Base-by-base conservation (phyloP, 2,113 vertebrate species). In the Corapipo altera region DNA sequence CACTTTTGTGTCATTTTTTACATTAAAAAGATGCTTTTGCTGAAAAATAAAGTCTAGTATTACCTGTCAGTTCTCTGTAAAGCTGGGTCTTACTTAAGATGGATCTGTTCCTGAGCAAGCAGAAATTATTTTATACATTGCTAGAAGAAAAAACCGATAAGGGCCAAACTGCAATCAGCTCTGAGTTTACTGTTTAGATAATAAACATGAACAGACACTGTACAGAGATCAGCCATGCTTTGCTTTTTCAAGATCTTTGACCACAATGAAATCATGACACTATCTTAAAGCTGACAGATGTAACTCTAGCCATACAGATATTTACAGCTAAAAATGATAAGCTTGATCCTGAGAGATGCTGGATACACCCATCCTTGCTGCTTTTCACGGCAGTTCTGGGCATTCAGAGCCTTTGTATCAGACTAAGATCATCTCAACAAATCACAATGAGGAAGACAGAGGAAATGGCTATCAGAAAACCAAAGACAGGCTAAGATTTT, bases 301-400 rank as follows among this genome's bases (percentile, higher is more conserved):
- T 95, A 97, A 85, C 81, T 95, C 46, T 41, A 80, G 43, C 93
- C 54, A 66, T 76, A 95, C 41, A 91, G 87, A 73, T 91, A 93
- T 89, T 89, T 95, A 89, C 58, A 89, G 80, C 66, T 93, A 79
- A 73, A 92, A 95, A 70, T 85, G 15, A 94, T 87, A 95, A 95
- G 26, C 58, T 91, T 89, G 93, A 94, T 95, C 71, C 71, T 83
- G 49, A 62, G 55, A 75, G 66, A 85, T 82, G 67, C 49, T 70
- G 66, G 46, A 41, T 92, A 52, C 48, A 87, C 43, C 61, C 70
- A 74, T 84, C 39, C 24, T 89, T 71, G 44, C 44, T 88, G 39
- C 70, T 89, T 82, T 85, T 85, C 74, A 69, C 0, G 2, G 72
- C 37, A 95, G 4, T 89, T 95, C 70, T 78, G 46, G 44, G 54